phyloP scores from a whole-genome alignment of 2,888 invertebrate genomes.

The Carabus problematicus region DNA sequence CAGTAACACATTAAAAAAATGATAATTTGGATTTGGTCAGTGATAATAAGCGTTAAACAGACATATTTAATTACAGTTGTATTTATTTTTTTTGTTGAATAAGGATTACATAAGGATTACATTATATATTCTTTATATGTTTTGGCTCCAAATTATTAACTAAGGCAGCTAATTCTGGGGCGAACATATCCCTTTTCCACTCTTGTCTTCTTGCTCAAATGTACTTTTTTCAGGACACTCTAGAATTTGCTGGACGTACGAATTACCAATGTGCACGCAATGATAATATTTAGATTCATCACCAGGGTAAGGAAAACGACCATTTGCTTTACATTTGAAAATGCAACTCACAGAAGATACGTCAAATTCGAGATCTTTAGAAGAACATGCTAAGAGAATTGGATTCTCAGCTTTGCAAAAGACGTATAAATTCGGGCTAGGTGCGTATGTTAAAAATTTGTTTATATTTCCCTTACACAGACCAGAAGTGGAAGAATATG shows the following conservation, averaged over 20 bases:
- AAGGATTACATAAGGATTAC: no score
- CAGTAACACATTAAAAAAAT: no score
- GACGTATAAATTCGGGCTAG: slow-evolving; percentile 26
- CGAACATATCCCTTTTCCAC: slow-evolving; percentile 23
- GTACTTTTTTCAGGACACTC: slow-evolving; percentile 16
- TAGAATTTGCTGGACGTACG: neutral
- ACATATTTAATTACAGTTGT: no score
- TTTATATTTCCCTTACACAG: slow-evolving; percentile 25
- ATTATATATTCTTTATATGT: no score
- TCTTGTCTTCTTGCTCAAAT: slow-evolving; percentile 4
- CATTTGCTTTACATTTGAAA: slow-evolving; percentile 25
- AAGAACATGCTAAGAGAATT: slow-evolving; percentile 27
- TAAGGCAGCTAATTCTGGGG: no score
- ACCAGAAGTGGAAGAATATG: slow-evolving; percentile 20
- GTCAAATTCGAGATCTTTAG: slow-evolving; percentile 6
- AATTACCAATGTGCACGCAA: slow-evolving; percentile 12
- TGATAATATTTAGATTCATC: slow-evolving; percentile 22
- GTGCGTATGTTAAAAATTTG: slow-evolving; percentile 19
- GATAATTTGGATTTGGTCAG: no score
- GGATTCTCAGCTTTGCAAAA: slow-evolving; percentile 12
- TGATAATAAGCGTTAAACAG: no score
- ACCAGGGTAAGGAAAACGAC: slow-evolving; percentile 12
- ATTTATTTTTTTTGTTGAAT: no score
- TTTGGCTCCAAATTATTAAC: no score
- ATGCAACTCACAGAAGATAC: slow-evolving; percentile 24